Evolutionary conservation across 2,797 vertebrate species (phyloP), one percentile per base, ranked within the genome.

Genomic region (Pygocentrus nattereri): DNA sequence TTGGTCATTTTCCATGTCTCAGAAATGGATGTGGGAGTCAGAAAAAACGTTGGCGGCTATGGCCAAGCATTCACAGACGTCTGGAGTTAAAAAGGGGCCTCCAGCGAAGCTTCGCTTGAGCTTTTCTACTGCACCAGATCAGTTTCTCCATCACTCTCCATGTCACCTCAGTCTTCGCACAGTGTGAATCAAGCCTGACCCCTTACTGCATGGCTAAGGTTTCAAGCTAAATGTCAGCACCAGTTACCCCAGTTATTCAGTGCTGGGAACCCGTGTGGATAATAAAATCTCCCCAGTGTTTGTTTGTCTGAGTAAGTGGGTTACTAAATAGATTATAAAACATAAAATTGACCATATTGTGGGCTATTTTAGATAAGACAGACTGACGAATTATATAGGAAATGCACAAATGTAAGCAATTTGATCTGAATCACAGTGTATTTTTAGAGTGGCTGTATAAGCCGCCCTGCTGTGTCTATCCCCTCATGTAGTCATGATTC

Each of bases 311-410:
- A 67, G 52, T 81, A 85, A 80, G 71, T 85, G 89, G 91, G 92
- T 92, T 91, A 85, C 52, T 49, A 71, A 84, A 85, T 85, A 86
- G 85, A 75, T 83, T 90, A 91, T 90, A 79, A 90, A 91, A 91
- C 79, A 92, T 90, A 84, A 89, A 92, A 91, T 68, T 88, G 85
- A 88, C 88, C 85, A 86, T 84, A 78, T 82, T 78, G 87, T 83
- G 54, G 70, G 76, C 52, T 78, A 79, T 85, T 90, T 85, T 83
- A 90, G 87, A 92, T 91, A 90, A 88, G 80, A 67, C 80, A 87
- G 80, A 15, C 73, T 5, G 86, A 85, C 84, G 83, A 80, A 83
- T 79, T 79, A 18, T 62, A 27, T 64, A 54, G 34, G 30, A 82
- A 79, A 76, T 19, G 47, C 49, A 70, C n/a, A 71, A 74, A 82